phyloP scores from a whole-genome alignment of 1,140 invertebrate species.

The Bathynomus jamesi region DNA sequence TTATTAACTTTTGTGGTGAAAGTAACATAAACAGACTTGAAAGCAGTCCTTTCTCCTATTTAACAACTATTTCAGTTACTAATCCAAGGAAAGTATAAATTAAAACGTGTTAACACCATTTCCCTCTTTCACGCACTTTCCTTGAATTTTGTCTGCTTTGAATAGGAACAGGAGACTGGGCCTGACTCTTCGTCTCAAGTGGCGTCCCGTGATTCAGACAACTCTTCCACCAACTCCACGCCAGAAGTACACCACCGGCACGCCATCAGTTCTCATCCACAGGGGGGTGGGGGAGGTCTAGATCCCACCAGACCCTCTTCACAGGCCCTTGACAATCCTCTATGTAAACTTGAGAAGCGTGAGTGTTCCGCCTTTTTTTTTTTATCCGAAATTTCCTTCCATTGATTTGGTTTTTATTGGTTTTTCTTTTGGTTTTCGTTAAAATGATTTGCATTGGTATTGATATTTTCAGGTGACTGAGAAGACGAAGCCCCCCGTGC shows the following conservation, averaged over 20 bases:
- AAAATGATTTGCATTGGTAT: constrained; percentile 2
- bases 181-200: neutral
- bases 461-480: constrained; percentile 18
- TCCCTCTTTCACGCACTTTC: no score
- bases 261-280: constrained; percentile 26
- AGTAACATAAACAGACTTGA: no score
- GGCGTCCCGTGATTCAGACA: constrained; percentile 24
- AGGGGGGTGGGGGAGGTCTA: constrained; percentile 23
- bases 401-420: neutral
- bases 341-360: constrained; percentile 36
- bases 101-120: no score
- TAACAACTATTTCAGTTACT: no score
- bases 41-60: no score
- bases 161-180: neutral
- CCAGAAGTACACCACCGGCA: constrained; percentile 24
- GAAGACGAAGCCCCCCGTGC: constrained; percentile 32
- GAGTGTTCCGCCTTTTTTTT: constrained; percentile 3
- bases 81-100: no score
- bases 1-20: neutral
- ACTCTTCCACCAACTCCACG: constrained; percentile 29
- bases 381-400: neutral
- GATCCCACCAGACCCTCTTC: constrained; percentile 28
- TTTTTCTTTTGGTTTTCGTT: neutral
- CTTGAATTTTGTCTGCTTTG: no score
- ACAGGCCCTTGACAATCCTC: constrained; percentile 36